Conservation (phyloP, 2,113 vertebrate species). For the Oreochromis niloticus region DNA sequence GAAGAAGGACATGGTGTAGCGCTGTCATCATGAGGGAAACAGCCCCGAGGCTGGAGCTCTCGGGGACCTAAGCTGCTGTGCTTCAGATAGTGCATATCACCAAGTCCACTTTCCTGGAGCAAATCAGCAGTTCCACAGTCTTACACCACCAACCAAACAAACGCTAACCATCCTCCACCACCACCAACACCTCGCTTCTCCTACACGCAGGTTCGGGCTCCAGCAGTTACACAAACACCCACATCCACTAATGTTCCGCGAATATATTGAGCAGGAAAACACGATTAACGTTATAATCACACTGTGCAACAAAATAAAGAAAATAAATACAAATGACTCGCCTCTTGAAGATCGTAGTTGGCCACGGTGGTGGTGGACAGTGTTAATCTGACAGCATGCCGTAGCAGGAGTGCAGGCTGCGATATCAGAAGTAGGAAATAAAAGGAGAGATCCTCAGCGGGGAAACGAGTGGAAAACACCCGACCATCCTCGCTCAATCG, state of each 20-base stretch:
- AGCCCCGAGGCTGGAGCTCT: conserved; percentile 19
- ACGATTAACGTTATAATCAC: not conserved
- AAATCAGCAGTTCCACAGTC: conserved; percentile 18
- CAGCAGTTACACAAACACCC: conserved; percentile 19
- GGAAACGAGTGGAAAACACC: conserved; percentile 2
- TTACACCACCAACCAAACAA: not conserved
- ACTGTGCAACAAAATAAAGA: not conserved
- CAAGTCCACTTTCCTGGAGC: conserved; percentile 42
- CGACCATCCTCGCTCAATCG: conserved; percentile 7
- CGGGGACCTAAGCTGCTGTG: not conserved
- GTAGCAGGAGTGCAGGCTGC: conserved; percentile 24
- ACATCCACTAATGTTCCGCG: not conserved
- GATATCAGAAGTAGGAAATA: conserved; percentile 20
- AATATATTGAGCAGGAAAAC: not conserved
- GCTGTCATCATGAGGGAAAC: conserved; percentile 28
- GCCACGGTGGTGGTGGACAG: conserved; percentile 14
- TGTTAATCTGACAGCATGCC: conserved; percentile 54
- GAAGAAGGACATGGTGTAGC: conserved; percentile 35
- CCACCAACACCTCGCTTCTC: not conserved
- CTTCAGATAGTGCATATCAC: conserved; percentile 6
- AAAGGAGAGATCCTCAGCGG: not conserved
- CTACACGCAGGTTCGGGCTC: conserved; percentile 8
- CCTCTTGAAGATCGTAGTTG: conserved; percentile 45
- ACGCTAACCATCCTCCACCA: not conserved
- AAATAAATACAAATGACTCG: not conserved